A percentile compares a stretch with the other conserved stretches of the same genome.
Evolutionary conservation across 2,888 invertebrate species (phyloP).

Genomic region (Gastrophysa polygoni): DNA sequence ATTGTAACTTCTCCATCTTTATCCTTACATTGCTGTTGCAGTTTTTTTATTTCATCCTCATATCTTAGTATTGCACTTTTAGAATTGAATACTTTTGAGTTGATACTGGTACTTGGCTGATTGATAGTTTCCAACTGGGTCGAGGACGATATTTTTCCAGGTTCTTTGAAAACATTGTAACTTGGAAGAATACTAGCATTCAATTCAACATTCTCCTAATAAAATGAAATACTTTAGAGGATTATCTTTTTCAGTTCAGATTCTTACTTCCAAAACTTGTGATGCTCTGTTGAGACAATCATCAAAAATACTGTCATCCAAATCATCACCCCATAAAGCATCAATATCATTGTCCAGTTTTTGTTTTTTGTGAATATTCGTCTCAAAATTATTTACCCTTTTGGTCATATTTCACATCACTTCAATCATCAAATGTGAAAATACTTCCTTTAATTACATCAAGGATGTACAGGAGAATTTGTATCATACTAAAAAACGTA

Average conservation of each 20-base stretch:
- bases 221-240: slow-evolving; percentile 12
- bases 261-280: slow-evolving; percentile 45
- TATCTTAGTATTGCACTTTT: slow-evolving; percentile 23
- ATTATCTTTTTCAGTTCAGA: not conserved
- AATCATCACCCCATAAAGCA: slow-evolving; percentile 50
- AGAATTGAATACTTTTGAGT: slow-evolving; percentile 14
- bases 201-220: slow-evolving; percentile 31
- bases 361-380: slow-evolving; percentile 40
- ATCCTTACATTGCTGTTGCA: slow-evolving; percentile 61
- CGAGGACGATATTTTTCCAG: slow-evolving; percentile 32
- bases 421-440: not conserved
- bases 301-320: slow-evolving; percentile 49
- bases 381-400: slow-evolving; percentile 29
- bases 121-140: slow-evolving; percentile 29
- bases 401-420: slow-evolving; percentile 36
- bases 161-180: slow-evolving; percentile 44
- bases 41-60: slow-evolving; percentile 40
- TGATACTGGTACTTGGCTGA: slow-evolving; percentile 25
- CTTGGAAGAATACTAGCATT: slow-evolving; percentile 42
- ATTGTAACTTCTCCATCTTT: slow-evolving; percentile 66
- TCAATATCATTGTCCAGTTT: slow-evolving; percentile 44
- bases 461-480: no score
- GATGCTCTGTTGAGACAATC: slow-evolving; percentile 50
- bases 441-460: no score
- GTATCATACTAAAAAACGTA: no score